Percentiles rank a stretch among this genome's conserved stretches.
Evolutionary conservation across 2,888 invertebrate genomes (phyloP).

Genomic region (Leptopilina drosophilae): DNA sequence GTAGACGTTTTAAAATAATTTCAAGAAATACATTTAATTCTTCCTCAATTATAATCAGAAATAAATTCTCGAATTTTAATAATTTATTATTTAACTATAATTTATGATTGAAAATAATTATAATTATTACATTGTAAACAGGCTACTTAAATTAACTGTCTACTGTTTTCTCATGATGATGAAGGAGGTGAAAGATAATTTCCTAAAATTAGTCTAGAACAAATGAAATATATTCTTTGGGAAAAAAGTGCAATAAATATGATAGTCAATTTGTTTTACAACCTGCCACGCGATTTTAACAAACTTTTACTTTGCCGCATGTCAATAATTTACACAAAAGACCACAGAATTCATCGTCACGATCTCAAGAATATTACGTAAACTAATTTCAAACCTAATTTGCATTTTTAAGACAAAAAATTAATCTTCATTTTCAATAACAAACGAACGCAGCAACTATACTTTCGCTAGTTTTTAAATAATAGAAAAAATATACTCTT

Average conservation of each 20-base stretch:
- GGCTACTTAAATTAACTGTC: neutral
- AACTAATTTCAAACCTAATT: neutral
- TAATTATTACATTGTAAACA: neutral
- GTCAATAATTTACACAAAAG: too few relatives aligned
- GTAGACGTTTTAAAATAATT: too few relatives aligned
- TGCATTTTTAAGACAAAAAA: neutral
- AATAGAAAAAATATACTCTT: too few relatives aligned
- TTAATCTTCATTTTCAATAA: neutral
- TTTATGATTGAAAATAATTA: neutral
- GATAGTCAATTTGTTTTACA: neutral
- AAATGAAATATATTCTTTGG: neutral
- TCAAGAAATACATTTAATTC: too few relatives aligned
- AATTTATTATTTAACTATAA: too few relatives aligned
- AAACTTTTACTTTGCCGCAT: too few relatives aligned
- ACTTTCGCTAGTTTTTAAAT: neutral
- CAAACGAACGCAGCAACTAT: neutral
- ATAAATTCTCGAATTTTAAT: too few relatives aligned
- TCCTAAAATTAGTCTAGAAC: neutral
- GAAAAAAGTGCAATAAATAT: neutral
- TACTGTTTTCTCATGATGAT: neutral
- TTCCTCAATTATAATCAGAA: too few relatives aligned
- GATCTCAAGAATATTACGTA: conserved; percentile 2
- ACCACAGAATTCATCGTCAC: neutral
- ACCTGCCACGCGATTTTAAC: neutral
- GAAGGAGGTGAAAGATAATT: conserved; percentile 3